These are phyloP conservation scores for Trematomus loennbergii DNA, from an alignment of 2,113 vertebrate species.

Conservation along the genomic window DNA sequence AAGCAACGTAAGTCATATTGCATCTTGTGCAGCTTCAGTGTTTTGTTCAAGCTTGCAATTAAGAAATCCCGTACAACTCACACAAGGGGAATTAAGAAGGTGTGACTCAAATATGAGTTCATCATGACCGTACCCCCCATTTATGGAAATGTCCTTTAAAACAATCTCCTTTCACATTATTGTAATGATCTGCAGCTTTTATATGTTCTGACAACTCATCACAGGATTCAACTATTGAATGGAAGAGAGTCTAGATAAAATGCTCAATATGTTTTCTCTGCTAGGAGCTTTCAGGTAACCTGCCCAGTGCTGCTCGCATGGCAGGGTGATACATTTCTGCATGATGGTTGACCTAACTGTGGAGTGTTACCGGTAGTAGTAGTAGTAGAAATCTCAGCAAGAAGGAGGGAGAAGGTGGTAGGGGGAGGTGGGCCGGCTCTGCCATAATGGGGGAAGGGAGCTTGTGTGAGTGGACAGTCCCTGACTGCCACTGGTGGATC, in stretches of 20 bases:
- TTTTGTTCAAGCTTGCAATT: background rate
- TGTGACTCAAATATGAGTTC: conserved; percentile 20
- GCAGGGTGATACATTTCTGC: conserved; percentile 49
- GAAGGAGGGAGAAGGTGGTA: conserved; percentile 15
- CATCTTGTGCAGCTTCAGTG: conserved; percentile 1
- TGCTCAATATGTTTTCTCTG: background rate
- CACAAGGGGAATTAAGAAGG: background rate
- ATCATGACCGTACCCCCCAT: conserved; percentile 22
- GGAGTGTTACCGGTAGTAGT: conserved; percentile 12
- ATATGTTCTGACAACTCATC: background rate
- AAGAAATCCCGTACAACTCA: conserved; percentile 22
- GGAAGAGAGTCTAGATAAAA: background rate
- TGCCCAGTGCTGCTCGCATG: conserved; percentile 4
- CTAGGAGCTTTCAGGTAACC: background rate
- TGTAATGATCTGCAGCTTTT: background rate
- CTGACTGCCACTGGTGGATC: conserved; percentile 8
- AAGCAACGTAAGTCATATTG: conserved; percentile 6
- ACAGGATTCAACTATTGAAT: background rate
- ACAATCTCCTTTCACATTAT: background rate
- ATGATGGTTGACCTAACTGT: background rate
- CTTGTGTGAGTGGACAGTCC: conserved; percentile 7
- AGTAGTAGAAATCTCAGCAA: conserved; percentile 38
- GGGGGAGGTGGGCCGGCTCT: conserved; percentile 43
- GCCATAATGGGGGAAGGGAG: conserved; percentile 61
- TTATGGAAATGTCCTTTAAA: background rate